Base-by-base conservation (phyloP, 1,140 invertebrate species). In the Megathymus violae region DNA sequence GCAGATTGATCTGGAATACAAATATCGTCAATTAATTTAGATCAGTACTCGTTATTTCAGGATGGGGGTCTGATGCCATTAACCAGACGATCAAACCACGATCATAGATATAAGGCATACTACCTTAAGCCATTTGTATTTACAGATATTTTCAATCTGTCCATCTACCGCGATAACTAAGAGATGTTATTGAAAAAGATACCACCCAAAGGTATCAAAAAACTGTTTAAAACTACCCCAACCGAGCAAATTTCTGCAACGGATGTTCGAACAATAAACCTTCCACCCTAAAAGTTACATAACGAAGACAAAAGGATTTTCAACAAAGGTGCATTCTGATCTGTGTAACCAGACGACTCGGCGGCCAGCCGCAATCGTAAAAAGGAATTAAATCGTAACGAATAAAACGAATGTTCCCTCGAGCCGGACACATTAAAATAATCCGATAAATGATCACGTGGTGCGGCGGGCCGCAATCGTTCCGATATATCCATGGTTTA, bases 1-100 rank as follows among this genome's bases (percentile, higher is more conserved):
- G 94, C 83, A 99, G 93, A 92, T 99, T 99, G 85, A 99, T 98
- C 98, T 97, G 95, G 17, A 95, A 95, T 11, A n/a, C 10, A 36
- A 36, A 36, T 22, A n/a, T n/a, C n/a, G n/a, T n/a, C n/a, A n/a
- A n/a, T n/a, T n/a, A n/a, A n/a, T n/a, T n/a, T n/a, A n/a, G n/a
- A n/a, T n/a, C n/a, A n/a, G n/a, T n/a, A n/a, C n/a, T n/a, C n/a
- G n/a, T n/a, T n/a, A n/a, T n/a, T n/a, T n/a, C n/a, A n/a, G n/a
- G n/a, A n/a, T n/a, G n/a, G n/a, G n/a, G n/a, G n/a, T n/a, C n/a
- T n/a, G n/a, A n/a, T n/a, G n/a, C n/a, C n/a, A n/a, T n/a, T n/a
- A n/a, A n/a, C n/a, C n/a, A n/a, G n/a, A n/a, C n/a, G n/a, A n/a
- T n/a, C n/a, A n/a, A n/a, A n/a, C n/a, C n/a, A n/a, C n/a, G n/a